Percentiles rank a stretch among this genome's conserved stretches.
Conservation (phyloP, 2,888 invertebrate genomes). For the Cephus runcator region DNA sequence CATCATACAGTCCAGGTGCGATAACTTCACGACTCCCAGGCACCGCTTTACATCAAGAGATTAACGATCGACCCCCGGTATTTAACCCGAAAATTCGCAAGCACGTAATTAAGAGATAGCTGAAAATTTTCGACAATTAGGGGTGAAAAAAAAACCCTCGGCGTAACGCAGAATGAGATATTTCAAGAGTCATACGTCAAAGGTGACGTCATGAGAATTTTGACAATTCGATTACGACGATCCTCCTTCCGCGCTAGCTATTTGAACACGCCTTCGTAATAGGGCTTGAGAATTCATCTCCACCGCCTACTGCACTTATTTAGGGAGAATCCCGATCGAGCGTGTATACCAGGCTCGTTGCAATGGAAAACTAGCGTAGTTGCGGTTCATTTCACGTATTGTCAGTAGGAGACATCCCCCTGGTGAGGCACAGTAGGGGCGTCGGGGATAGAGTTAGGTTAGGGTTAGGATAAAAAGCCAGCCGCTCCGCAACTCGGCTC, state of each 20-base stretch:
- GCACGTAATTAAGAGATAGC: not conserved
- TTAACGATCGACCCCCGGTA: not conserved
- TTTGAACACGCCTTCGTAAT: not conserved
- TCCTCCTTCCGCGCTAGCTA: not conserved
- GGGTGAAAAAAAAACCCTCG: not conserved
- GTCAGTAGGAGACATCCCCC: slow-evolving; percentile 32
- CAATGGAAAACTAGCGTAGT: slow-evolving; percentile 2
- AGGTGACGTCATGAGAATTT: not conserved
- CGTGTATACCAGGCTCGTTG: not conserved
- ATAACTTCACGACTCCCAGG: not conserved
- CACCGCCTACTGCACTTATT: not conserved
- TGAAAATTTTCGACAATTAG: not conserved
- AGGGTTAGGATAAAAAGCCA: slow-evolving; percentile 39
- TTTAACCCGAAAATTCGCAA: not conserved
- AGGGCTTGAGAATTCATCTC: not conserved
- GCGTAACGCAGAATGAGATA: not conserved
- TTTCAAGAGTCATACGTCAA: not conserved
- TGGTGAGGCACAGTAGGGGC: slow-evolving; percentile 27
- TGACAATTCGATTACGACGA: not conserved
- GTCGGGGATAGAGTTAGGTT: slow-evolving; percentile 31
- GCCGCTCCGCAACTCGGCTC: slow-evolving; percentile 8
- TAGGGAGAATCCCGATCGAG: not conserved
- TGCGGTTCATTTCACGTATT: slow-evolving; percentile 34
- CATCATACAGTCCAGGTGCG: not conserved
- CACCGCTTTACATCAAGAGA: not conserved